Base-by-base conservation (phyloP, 2,113 vertebrate species). In the Accipiter cooperii region DNA sequence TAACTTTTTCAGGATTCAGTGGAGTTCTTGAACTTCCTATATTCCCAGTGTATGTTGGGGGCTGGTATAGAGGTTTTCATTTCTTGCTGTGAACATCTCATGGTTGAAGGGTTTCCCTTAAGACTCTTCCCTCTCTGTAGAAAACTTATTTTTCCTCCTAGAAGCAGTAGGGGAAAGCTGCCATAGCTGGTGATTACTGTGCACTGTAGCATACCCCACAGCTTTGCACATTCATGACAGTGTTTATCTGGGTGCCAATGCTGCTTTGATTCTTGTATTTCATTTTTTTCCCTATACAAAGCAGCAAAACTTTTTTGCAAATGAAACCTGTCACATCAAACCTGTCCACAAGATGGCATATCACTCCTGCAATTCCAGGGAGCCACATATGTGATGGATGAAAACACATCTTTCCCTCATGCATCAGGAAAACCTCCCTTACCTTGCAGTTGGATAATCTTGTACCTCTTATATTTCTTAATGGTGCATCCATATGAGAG, bases 261-360 rank as follows among this genome's bases (percentile, higher is more conserved):
- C 52, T 77, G 34, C 36, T 87, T 85, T 44, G 12, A 49, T 66
- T 79, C 49, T 36, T 55, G 6, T 52, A 34, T 63, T 78, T 40
- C 1, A 8, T 38, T 77, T 54, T 49, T 42, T 71, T 33, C 4
- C 19, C 21, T 47, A 10, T 28, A 28, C 18, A 34, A 47, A 49
- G 33, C 4, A 49, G 14, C 6, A 36, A 13, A 54, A 55, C 22
- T 21, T 44, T 33, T 76, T 51, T 70, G 33, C 28, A 49, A 13
- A 60, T 38, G 51, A 84, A 49, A 4, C 6, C 25, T 40, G 58
- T 63, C 8, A 42, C 20, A 28, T 6, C 2, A 5, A 7, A 14
- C 68, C 38, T 74, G 33, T 54, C 95, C 96, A 85, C 90, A 42
- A 92, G 96, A 49, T 91, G 97, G 96, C 46, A 5, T 34, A 88